phyloP scores from a whole-genome alignment of 2,113 vertebrate species.

The Colossoma macropomum region DNA sequence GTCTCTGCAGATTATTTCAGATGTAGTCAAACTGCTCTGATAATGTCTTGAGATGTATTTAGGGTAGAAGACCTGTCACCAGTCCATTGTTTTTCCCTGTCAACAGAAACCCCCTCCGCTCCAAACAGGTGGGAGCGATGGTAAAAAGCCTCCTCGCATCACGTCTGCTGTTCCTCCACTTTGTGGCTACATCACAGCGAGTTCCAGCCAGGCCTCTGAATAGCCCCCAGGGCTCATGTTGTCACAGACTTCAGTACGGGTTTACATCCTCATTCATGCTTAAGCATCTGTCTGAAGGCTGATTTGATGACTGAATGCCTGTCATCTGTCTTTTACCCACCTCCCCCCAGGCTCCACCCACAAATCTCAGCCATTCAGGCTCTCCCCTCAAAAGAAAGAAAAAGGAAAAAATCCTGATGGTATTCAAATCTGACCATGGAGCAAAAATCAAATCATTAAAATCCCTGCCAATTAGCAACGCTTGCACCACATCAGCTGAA shows the following conservation, averaged over 20 bases:
- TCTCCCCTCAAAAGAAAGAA: background rate
- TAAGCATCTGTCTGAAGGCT: slow-evolving; percentile 42
- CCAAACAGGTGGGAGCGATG: background rate
- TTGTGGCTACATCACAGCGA: background rate
- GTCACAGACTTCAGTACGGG: slow-evolving; percentile 26
- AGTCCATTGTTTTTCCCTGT: background rate
- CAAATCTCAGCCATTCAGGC: slow-evolving; percentile 25
- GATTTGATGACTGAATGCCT: slow-evolving; percentile 34
- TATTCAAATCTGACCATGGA: slow-evolving; percentile 27
- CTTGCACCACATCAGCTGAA: slow-evolving; percentile 58
- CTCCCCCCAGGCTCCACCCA: slow-evolving; percentile 8
- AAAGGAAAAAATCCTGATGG: slow-evolving; percentile 13
- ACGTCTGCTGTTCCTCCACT: background rate
- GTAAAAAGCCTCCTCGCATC: background rate
- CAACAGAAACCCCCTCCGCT: background rate
- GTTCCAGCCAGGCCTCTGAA: background rate
- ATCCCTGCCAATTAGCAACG: slow-evolving; percentile 58
- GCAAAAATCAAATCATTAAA: slow-evolving; percentile 56
- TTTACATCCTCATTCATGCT: slow-evolving; percentile 46
- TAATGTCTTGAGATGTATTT: background rate
- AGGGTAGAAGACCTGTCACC: background rate
- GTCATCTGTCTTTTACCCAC: slow-evolving; percentile 34
- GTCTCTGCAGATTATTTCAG: too few relatives aligned
- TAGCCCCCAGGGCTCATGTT: slow-evolving; percentile 20
- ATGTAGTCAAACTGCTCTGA: too few relatives aligned